Conservation (phyloP, 1,140 invertebrate genomes). For the Bradynema listronoti region DNA sequence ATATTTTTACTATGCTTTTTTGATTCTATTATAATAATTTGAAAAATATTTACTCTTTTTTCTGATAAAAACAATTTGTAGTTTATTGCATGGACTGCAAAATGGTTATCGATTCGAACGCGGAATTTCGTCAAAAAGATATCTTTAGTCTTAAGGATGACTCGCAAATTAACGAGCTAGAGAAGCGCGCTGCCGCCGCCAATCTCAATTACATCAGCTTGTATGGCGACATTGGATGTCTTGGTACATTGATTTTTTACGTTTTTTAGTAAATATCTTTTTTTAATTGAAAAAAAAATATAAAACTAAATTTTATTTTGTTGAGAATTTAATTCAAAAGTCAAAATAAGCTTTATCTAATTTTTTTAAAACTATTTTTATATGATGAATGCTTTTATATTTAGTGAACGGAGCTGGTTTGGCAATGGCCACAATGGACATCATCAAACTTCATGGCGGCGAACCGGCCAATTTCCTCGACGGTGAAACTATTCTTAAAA, state of each 20-base stretch:
- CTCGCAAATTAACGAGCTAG: constrained; percentile 84
- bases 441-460: constrained; percentile 67
- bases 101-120: constrained; percentile 83
- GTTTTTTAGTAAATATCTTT: no score
- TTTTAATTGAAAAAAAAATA: no score
- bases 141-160: constrained; percentile 78
- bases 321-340: no score
- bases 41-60: no score
- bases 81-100: constrained; percentile 90
- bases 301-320: no score
- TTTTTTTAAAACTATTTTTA: constrained; percentile 7
- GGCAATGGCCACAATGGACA: constrained; percentile 73
- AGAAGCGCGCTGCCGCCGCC: constrained; percentile 81
- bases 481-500: not conserved
- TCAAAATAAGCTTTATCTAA: no score
- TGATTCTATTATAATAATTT: no score
- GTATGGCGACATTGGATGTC: constrained; percentile 70
- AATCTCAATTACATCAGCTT: constrained; percentile 93
- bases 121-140: constrained; percentile 84
- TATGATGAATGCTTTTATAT: constrained; percentile 8
- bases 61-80: constrained; percentile 63
- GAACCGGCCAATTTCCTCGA: constrained; percentile 83
- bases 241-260: no score
- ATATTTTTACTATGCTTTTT: no score
- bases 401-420: constrained; percentile 87